Conservation (phyloP, 2,113 vertebrate species). For the Eurypyga helias region DNA sequence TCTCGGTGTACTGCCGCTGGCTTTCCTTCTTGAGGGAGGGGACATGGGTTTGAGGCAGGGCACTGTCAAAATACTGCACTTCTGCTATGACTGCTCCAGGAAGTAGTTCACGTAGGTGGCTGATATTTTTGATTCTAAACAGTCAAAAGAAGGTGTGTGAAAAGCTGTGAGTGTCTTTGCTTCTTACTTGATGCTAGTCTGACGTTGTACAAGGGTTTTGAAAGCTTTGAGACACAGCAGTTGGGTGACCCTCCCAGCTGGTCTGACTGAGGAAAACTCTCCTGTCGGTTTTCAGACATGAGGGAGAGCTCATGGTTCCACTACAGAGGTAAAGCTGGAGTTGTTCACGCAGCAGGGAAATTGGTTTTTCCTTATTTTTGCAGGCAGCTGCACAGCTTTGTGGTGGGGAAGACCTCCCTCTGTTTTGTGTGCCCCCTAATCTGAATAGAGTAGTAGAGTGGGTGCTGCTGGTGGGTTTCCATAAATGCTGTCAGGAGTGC, state of each 20-base stretch:
- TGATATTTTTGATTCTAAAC: background rate
- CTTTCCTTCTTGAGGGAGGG: background rate
- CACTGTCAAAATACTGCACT: fast-evolving
- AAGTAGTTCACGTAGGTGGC: background rate
- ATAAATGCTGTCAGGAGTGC: fast-evolving
- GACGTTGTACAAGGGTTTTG: background rate
- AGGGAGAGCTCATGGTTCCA: background rate
- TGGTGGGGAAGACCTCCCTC: background rate
- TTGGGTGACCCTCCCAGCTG: background rate
- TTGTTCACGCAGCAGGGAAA: background rate
- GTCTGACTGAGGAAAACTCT: background rate
- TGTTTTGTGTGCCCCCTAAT: background rate
- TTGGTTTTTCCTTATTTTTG: background rate
- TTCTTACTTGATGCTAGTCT: background rate
- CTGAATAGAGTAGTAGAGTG: background rate
- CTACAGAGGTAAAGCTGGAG: background rate
- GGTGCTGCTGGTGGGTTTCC: background rate
- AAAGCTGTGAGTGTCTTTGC: background rate
- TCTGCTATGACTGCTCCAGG: fast-evolving
- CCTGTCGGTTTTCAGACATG: background rate
- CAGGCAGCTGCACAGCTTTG: background rate
- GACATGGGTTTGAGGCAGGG: background rate
- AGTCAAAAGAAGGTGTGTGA: background rate
- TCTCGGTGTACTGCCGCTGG: background rate
- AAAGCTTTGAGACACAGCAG: background rate